Evolutionary conservation across 2,113 vertebrate species (phyloP).

Genomic region (Scalopus aquaticus): DNA sequence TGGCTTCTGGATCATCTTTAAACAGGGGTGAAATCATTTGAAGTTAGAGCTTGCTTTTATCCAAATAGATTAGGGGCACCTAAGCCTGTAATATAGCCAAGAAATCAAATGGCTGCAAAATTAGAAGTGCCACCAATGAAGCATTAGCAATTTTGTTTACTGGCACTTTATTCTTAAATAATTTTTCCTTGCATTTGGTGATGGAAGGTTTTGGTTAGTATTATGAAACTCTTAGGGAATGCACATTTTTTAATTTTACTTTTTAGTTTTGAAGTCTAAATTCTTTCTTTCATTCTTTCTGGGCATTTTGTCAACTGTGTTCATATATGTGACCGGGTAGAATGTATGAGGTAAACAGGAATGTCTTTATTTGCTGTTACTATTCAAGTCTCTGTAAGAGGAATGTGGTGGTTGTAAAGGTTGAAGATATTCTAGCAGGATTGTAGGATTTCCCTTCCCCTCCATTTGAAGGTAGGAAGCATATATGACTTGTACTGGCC

Average conservation of each 20-base stretch:
- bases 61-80: not conserved
- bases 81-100: slow-evolving; percentile 34
- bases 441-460: not conserved
- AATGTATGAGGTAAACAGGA: not conserved
- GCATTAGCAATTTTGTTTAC: not conserved
- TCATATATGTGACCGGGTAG: not conserved
- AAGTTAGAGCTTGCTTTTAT: slow-evolving; percentile 42
- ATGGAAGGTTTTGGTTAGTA: not conserved
- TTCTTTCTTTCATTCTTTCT: not conserved
- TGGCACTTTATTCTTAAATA: slow-evolving; percentile 42
- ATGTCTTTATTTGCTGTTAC: not conserved
- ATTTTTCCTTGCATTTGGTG: not conserved
- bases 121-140: not conserved
- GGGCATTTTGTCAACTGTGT: slow-evolving; percentile 2
- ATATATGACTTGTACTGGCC: not conserved
- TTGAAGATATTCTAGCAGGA: not conserved
- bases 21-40: slow-evolving; percentile 29
- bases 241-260: not conserved
- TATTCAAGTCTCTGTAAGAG: not conserved
- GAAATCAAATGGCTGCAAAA: slow-evolving; percentile 49
- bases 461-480: not conserved
- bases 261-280: not conserved
- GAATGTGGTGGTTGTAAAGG: not conserved
- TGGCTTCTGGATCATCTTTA: slow-evolving; percentile 36
- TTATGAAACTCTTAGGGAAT: not conserved